phyloP scores from a whole-genome alignment of 30 jellyfish, hydroid and myxozoan genomes.

The Calvadosia cruxmelitensis region DNA sequence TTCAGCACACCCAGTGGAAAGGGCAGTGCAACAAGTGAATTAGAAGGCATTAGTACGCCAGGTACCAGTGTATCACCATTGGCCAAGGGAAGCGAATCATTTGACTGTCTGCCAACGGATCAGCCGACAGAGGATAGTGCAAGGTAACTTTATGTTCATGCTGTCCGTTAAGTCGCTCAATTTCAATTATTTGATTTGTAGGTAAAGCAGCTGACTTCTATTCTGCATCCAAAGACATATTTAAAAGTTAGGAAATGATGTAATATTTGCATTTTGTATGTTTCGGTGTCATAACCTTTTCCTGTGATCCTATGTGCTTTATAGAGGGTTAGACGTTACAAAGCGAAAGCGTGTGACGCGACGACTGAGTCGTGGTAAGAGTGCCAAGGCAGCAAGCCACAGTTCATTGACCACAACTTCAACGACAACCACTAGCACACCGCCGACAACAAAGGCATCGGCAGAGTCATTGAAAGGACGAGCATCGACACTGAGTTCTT shows the following conservation, averaged over 20 bases:
- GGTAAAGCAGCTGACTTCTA: too few relatives aligned
- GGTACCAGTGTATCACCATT: background rate
- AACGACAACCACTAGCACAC: constrained; percentile 28
- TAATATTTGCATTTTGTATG: too few relatives aligned
- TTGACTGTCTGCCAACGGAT: background rate
- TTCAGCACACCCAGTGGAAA: background rate
- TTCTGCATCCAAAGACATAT: too few relatives aligned
- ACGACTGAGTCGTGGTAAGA: background rate
- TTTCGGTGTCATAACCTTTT: too few relatives aligned
- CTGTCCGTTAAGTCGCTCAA: too few relatives aligned
- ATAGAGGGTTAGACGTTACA: background rate
- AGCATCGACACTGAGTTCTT: constrained; percentile 75
- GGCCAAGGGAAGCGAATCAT: background rate
- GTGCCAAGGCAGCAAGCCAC: background rate
- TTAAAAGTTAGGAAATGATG: too few relatives aligned
- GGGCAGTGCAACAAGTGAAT: background rate
- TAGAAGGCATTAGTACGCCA: background rate
- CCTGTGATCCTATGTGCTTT: background rate
- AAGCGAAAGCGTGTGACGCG: background rate
- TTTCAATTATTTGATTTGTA: too few relatives aligned
- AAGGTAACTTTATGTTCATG: too few relatives aligned
- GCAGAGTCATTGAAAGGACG: constrained; percentile 40
- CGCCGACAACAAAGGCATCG: constrained; percentile 43
- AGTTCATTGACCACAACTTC: background rate
- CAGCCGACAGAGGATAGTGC: background rate